These are phyloP conservation scores for Dipodomys merriami DNA, from an alignment of 2,113 vertebrate genomes.

Conservation along the genomic window DNA sequence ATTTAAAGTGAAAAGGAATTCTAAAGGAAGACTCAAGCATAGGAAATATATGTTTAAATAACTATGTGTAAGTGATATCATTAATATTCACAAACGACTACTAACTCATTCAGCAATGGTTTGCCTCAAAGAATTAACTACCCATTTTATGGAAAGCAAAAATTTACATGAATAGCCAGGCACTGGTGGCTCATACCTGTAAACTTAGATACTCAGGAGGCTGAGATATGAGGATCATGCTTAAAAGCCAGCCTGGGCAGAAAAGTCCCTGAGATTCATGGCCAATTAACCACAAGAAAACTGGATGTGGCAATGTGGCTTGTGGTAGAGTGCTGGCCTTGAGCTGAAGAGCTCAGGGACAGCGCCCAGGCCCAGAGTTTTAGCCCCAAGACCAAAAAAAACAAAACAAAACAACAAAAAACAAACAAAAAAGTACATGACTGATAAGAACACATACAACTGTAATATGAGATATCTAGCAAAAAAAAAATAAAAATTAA, in stretches of 20 bases:
- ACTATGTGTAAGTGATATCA: neutral
- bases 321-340: no score
- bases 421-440: neutral
- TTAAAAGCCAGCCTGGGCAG: no score
- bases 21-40: neutral
- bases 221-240: no score
- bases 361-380: no score
- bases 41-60: neutral
- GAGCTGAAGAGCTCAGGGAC: no score
- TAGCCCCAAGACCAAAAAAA: no score
- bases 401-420: no score
- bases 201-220: no score
- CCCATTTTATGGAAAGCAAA: neutral
- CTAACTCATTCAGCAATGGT: slow-evolving; percentile 1
- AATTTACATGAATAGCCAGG: neutral
- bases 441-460: neutral
- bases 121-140: neutral
- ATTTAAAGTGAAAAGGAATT: neutral
- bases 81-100: neutral
- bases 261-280: no score
- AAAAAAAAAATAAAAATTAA: slow-evolving; percentile 12
- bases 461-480: neutral
- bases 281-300: no score
- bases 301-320: no score
- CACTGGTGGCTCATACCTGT: no score